phyloP scores from a whole-genome alignment of 2,888 invertebrate genomes.

The Nowickia ferox region DNA sequence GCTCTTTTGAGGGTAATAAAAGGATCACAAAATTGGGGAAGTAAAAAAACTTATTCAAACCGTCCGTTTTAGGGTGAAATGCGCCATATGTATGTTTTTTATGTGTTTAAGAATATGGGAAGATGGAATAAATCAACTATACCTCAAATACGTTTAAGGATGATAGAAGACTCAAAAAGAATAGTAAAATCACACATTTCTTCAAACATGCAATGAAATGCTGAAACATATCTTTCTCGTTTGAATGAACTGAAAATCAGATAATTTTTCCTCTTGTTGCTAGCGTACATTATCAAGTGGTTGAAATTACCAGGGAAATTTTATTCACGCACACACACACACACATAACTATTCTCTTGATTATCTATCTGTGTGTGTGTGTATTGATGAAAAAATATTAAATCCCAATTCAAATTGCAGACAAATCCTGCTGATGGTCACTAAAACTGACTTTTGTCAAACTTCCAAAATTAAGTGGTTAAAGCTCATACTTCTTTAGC shows the following conservation, averaged over 20 bases:
- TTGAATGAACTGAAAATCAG: slow-evolving; percentile 44
- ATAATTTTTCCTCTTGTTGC: slow-evolving; percentile 47
- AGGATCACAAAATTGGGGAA: no score
- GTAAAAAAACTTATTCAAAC: no score
- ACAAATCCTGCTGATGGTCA: slow-evolving; percentile 51
- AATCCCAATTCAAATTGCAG: slow-evolving; percentile 55
- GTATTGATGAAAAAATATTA: slow-evolving; percentile 28
- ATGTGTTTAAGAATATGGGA: neutral
- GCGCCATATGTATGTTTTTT: no score
- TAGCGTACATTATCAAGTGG: slow-evolving; percentile 44
- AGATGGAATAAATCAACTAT: neutral
- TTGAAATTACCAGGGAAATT: slow-evolving; percentile 28
- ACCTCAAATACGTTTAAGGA: slow-evolving; percentile 3
- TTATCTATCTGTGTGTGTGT: neutral
- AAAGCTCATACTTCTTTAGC: slow-evolving; percentile 24
- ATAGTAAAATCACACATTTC: neutral
- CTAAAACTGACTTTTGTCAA: slow-evolving; percentile 61
- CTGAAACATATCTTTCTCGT: neutral
- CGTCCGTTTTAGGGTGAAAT: no score
- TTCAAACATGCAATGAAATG: slow-evolving; percentile 8
- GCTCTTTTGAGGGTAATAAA: no score
- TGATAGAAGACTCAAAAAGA: neutral
- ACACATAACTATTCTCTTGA: neutral
- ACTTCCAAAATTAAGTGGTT: slow-evolving; percentile 59
- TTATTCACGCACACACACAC: neutral